Evolutionary conservation across 2,888 invertebrate species (phyloP).

Genomic region (Lobophora halterata): DNA sequence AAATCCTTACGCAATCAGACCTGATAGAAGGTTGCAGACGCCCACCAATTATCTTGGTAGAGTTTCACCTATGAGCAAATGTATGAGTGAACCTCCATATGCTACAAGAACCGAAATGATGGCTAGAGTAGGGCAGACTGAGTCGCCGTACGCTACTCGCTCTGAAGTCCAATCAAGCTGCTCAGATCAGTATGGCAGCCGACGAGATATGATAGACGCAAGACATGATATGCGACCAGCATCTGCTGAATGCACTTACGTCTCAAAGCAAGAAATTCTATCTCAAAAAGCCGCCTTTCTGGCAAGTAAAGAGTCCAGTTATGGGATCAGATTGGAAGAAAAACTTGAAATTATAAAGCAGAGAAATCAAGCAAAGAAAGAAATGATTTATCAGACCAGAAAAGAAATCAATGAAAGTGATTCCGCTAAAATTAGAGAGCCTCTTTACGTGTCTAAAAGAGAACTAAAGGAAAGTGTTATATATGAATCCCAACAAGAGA

Average conservation of each 20-base stretch:
- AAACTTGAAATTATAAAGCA: conserved; percentile 77
- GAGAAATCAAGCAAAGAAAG: conserved; percentile 77
- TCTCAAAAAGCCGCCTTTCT: conserved; percentile 73
- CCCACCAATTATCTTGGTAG: conserved; percentile 64
- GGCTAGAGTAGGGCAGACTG: conserved; percentile 59
- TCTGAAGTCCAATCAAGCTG: conserved; percentile 70
- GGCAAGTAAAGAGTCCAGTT: conserved; percentile 68
- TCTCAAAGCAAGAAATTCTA: conserved; percentile 75
- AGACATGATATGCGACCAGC: conserved; percentile 60
- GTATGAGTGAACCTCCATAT: conserved; percentile 75
- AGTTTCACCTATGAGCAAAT: conserved; percentile 68
- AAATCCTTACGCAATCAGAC: conserved; percentile 61
- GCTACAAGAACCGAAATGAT: conserved; percentile 71
- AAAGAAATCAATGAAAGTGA: conserved; percentile 74
- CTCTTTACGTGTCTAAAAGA: conserved; percentile 74
- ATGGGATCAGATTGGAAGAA: conserved; percentile 65
- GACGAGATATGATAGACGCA: conserved; percentile 55
- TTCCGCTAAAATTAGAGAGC: conserved; percentile 67
- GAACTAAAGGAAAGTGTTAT: conserved; percentile 76
- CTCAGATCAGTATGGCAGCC: conserved; percentile 61
- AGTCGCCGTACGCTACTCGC: conserved; percentile 64
- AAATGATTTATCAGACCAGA: conserved; percentile 75
- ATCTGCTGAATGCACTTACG: conserved; percentile 74
- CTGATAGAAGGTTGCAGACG: conserved; percentile 68
- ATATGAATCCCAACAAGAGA: conserved; percentile 75